Percentiles rank a stretch among this genome's conserved stretches.
Conservation (phyloP, 2,113 vertebrate species). For the Centropus unirufus region DNA sequence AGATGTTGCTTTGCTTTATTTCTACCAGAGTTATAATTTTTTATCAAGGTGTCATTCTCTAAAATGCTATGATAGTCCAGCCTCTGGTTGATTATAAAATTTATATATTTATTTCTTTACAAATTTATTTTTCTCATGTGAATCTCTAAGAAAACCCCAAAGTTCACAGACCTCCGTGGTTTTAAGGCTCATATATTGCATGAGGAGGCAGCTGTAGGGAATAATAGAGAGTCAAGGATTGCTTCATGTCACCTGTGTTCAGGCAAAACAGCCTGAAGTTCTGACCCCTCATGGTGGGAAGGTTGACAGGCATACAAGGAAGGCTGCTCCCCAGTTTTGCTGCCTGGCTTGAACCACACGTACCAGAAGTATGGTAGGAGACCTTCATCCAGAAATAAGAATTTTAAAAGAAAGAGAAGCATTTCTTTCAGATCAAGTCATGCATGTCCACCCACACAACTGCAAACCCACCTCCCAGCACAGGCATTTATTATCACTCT, state of each 20-base stretch:
- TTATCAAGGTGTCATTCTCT: neutral
- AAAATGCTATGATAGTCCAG: neutral
- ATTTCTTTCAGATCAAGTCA: neutral
- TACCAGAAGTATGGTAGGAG: neutral
- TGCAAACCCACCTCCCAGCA: neutral
- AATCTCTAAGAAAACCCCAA: neutral
- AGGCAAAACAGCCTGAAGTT: neutral
- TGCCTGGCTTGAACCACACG: rapidly evolving
- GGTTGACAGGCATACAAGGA: neutral
- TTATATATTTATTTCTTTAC: no score
- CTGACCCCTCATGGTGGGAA: neutral
- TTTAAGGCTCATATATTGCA: neutral
- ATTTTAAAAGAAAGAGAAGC: neutral
- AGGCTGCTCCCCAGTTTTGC: neutral
- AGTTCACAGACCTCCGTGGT: neutral
- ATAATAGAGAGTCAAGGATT: neutral
- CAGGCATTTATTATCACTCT: neutral
- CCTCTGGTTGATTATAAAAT: neutral
- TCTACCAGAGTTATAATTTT: neutral
- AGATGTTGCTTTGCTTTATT: neutral
- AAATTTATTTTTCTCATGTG: neutral
- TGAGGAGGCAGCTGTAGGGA: neutral
- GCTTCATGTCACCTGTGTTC: no score
- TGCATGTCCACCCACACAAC: neutral
- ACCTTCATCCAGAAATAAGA: neutral